A percentile compares a stretch with the other conserved stretches of the same genome.
These are phyloP conservation scores for Eueremaeus valkanovi DNA, from an alignment of 2,888 invertebrate genomes.

Conservation along the genomic window DNA sequence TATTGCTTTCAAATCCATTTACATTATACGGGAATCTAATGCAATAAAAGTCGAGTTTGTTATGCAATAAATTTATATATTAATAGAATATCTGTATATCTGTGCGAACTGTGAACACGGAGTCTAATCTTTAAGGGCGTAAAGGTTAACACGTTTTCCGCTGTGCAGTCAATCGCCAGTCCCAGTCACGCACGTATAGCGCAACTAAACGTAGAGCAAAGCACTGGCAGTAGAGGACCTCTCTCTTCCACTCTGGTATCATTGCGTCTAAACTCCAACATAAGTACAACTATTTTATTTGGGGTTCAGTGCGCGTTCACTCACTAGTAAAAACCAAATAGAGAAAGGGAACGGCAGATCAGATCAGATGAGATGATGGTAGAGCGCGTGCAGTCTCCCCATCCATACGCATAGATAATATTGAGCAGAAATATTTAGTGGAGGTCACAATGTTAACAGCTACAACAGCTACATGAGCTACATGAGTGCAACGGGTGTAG, in stretches of 20 bases:
- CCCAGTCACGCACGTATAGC: constrained; percentile 2
- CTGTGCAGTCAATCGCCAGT: constrained; percentile 25
- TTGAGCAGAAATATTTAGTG: constrained; percentile 20
- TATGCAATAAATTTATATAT: constrained; percentile 30
- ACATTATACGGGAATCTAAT: constrained; percentile 1
- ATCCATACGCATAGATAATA: not conserved
- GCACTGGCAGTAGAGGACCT: too few relatives aligned
- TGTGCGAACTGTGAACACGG: not conserved
- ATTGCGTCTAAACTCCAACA: constrained; percentile 22
- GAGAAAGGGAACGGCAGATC: constrained; percentile 21
- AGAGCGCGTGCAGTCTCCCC: constrained; percentile 2
- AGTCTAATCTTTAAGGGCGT: constrained; percentile 34
- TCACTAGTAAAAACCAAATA: constrained; percentile 10
- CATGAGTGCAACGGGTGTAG: constrained; percentile 30
- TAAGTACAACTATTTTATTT: constrained; percentile 26
- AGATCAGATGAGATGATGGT: constrained; percentile 2
- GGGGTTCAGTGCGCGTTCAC: constrained; percentile 6
- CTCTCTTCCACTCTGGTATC: constrained; percentile 2
- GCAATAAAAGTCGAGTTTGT: constrained; percentile 12
- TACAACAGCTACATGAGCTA: too few relatives aligned
- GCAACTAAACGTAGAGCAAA: too few relatives aligned
- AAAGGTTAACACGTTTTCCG: constrained; percentile 35
- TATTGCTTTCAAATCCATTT: constrained; percentile 15
- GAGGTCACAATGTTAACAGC: constrained; percentile 29
- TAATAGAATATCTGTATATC: constrained; percentile 33